Evolutionary conservation across 2,113 vertebrate species (phyloP), one percentile per base, ranked within the genome.

Genomic region (Nyctibius bracteatus): DNA sequence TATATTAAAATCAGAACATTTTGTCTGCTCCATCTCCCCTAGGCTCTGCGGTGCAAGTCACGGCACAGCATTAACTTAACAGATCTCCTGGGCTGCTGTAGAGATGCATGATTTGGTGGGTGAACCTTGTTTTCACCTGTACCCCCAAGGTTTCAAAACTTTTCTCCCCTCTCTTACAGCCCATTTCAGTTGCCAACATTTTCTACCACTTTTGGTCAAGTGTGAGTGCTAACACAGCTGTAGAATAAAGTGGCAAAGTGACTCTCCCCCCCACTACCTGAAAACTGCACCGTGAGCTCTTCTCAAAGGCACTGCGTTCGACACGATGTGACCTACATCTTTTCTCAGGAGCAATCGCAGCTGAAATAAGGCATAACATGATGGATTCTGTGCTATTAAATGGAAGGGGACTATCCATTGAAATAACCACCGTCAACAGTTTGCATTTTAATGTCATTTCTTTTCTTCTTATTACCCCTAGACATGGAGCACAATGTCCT

Each of bases 321-420:
- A 30, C 44, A 18, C 3, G 4, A 30, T n/a, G 47, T 77, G 95
- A 94, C 85, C 91, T 91, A 35, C 52, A 33, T 54, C 91, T 81
- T 78, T 92, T 57, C 91, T 84, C 14, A 2, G 88, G 88, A 97
- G 77, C 75, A 89, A 78, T 94, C 89, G 25, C 65, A 63, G 81
- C 80, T 91, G 91, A 95, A 94, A 91, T 91, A 94, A 92, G 73
- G 91, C 83, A 86, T 41, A 94, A 84, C 77, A 0, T 92, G 92
- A 94, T 86, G 81, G 93, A 95, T 92, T 79, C 65, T 19, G 35
- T 39, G 80, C 91, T 81, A 49, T 86, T 92, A 91, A 91, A 91
- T 62, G 44, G 39, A 70, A 94, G 81, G 78, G 72, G 83, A 65
- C 77, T 79, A 81, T 33, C 81, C 65, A 8, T 49, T n/a, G 77